Evolutionary conservation across 2,797 vertebrate species (phyloP), one percentile per base, ranked within the genome.

Genomic region (Schizothorax lantsangensis): DNA sequence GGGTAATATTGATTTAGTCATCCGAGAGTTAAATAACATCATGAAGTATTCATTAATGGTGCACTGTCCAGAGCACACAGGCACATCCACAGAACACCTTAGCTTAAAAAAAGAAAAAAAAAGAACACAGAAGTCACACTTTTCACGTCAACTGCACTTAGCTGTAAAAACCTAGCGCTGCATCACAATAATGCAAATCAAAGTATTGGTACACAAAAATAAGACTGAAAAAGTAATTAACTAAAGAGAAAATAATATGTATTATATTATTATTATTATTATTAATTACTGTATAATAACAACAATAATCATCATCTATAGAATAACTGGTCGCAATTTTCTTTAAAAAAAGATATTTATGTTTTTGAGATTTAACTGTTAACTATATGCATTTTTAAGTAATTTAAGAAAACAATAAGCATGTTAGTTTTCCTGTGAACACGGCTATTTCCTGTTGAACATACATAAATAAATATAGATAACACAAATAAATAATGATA

Each of bases 1-100:
- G 86, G 68, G 43, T 80, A 43, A 71, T 88, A 90, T 90, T 81
- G 89, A 90, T 90, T 89, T 79, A 86, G 86, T 86, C 84, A 78
- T 86, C 81, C 40, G 84, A 85, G 84, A 90, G 86, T 90, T 89
- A 90, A 88, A 87, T 88, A 90, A 88, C 86, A 90, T 90, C 88
- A 90, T 90, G 72, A 89, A 90, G 89, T 88, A 89, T 89, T 90
- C 86, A 90, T 89, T 87, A 88, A 84, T 43, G 52, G 54, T 84
- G 54, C 81, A 87, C 78, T 84, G 84, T 84, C 79, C 82, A 73
- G 85, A 74, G 68, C 71, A 86, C 23, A 54, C 14, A 0, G 43
- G 85, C 71, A 79, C 59, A 71, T 64, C 47, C 59, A 38, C 49
- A 79, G 30, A 33, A 71, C 86, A 84, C 54, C 30, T 71, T 83